These are phyloP conservation scores for Drosophila setosimentum DNA, from an alignment of 2,888 invertebrate genomes.

Conservation along the genomic window DNA sequence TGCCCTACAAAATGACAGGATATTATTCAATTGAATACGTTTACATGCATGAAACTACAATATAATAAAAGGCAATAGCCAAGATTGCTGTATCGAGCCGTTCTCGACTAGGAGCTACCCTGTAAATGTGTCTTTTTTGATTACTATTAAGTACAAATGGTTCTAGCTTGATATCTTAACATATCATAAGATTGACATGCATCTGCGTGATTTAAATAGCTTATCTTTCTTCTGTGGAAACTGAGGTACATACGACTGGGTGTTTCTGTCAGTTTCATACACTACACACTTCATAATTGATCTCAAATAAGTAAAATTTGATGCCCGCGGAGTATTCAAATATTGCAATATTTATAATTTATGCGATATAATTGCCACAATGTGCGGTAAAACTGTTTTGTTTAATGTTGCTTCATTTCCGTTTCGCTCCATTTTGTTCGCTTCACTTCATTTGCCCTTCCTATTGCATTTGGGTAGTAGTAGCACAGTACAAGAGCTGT, in stretches of 20 bases:
- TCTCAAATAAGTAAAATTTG: background rate
- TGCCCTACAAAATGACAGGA: constrained; percentile 80
- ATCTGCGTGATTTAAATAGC: background rate
- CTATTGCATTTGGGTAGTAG: constrained; percentile 35
- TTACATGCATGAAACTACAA: constrained; percentile 79
- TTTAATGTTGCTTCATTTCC: constrained; percentile 47
- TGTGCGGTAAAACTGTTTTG: constrained; percentile 51
- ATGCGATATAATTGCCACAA: constrained; percentile 46
- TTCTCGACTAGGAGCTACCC: constrained; percentile 28
- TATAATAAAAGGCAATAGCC: constrained; percentile 57
- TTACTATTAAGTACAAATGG: background rate
- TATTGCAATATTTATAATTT: constrained; percentile 1
- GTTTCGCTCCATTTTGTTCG: constrained; percentile 14
- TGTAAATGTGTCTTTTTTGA: background rate
- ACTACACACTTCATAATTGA: too few relatives aligned
- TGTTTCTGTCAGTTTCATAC: background rate
- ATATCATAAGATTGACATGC: background rate
- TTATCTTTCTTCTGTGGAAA: background rate
- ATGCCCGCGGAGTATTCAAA: constrained; percentile 4
- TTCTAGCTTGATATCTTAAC: background rate
- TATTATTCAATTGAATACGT: constrained; percentile 83
- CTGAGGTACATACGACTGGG: background rate
- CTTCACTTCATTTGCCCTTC: constrained; percentile 25
- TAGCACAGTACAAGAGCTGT: background rate
- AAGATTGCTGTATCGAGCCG: constrained; percentile 8